These are phyloP conservation scores for Drosophila tani DNA, from an alignment of 1,140 invertebrate species.

Conservation along the genomic window DNA sequence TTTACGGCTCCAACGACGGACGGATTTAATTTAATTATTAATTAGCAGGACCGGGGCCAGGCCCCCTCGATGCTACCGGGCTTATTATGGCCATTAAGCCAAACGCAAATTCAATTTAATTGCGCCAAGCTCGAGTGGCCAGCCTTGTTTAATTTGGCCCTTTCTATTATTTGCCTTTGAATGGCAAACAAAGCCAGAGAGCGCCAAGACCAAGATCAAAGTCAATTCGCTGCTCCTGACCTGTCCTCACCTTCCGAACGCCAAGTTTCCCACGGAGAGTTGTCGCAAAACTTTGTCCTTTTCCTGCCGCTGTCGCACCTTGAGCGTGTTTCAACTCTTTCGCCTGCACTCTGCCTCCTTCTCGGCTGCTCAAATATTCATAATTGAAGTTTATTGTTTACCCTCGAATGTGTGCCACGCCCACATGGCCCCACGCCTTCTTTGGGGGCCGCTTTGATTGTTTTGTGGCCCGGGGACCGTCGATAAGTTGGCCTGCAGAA, in stretches of 20 bases:
- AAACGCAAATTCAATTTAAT: constrained; percentile 70
- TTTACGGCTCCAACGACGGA: constrained; percentile 54
- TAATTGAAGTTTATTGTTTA: constrained; percentile 80
- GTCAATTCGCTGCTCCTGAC: constrained; percentile 64
- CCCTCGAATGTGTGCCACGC: constrained; percentile 45
- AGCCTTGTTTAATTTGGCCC: constrained; percentile 45
- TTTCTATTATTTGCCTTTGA: constrained; percentile 66
- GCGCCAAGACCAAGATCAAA: constrained; percentile 68
- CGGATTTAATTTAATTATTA: constrained; percentile 80
- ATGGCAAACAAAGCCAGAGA: constrained; percentile 57
- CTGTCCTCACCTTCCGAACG: constrained; percentile 59
- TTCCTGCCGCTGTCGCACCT: constrained; percentile 32
- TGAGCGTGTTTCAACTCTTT: constrained; percentile 48
- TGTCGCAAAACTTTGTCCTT: constrained; percentile 72
- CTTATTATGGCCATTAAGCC: constrained; percentile 75
- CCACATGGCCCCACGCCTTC: constrained; percentile 1
- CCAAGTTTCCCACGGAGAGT: constrained; percentile 56
- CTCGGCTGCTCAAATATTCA: constrained; percentile 67
- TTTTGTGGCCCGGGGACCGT: constrained; percentile 61
- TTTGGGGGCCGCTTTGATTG: constrained; percentile 60
- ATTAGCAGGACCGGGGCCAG: constrained; percentile 41
- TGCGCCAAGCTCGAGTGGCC: constrained; percentile 40
- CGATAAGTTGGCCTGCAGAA: constrained; percentile 54
- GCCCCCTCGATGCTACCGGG: constrained; percentile 16
- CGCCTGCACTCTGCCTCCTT: constrained; percentile 31